Percentiles rank a stretch among this genome's conserved stretches.
Evolutionary conservation across 2,113 vertebrate species (phyloP).

Genomic region (Mystacornis crossleyi): DNA sequence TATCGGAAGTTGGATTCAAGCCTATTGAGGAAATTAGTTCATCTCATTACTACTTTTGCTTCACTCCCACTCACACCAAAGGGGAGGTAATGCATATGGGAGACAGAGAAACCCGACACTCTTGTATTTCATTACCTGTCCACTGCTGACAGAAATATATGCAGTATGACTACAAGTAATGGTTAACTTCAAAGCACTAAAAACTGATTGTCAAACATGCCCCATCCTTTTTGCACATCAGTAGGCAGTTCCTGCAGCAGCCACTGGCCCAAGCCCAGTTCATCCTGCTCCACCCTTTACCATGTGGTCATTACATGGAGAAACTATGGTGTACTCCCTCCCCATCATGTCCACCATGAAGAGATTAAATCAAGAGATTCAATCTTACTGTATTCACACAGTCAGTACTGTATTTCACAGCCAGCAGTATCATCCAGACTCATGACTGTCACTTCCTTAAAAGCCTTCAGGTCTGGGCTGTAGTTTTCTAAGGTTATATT

Average conservation of each 20-base stretch:
- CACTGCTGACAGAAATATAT: neutral
- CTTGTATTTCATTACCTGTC: constrained; percentile 42
- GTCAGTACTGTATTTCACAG: neutral
- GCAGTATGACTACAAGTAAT: constrained; percentile 8
- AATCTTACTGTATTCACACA: neutral
- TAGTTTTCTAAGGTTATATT: neutral
- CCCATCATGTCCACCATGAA: neutral
- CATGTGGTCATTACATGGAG: neutral
- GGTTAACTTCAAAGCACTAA: constrained; percentile 42
- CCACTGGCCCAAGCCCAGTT: neutral
- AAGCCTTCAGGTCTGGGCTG: neutral
- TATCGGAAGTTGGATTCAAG: constrained; percentile 17
- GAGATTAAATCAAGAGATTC: neutral
- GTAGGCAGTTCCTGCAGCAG: neutral
- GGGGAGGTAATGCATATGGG: neutral
- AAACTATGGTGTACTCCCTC: neutral
- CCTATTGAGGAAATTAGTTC: neutral
- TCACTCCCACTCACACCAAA: neutral
- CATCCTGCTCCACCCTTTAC: neutral
- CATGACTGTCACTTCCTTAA: neutral
- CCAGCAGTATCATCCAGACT: neutral
- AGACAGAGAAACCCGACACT: constrained; percentile 4
- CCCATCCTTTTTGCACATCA: constrained; percentile 16
- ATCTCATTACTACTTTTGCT: constrained; percentile 7
- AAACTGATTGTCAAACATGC: neutral